A percentile compares a stretch with the other conserved stretches of the same genome.
Evolutionary conservation across 2,113 vertebrate species (phyloP).

Genomic region (Hemiscyllium ocellatum): DNA sequence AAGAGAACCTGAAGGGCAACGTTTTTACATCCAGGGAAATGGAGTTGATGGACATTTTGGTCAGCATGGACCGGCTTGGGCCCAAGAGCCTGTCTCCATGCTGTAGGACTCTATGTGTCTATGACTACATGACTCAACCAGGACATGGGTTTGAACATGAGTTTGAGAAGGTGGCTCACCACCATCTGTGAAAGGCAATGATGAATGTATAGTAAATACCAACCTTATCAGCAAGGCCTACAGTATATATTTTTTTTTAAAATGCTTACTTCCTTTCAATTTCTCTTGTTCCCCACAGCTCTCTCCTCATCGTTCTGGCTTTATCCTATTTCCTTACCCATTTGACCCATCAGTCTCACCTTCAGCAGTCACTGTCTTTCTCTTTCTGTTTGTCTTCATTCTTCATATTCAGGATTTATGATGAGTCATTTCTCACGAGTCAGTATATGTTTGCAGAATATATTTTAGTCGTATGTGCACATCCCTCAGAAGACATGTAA

Average conservation of each 20-base stretch:
- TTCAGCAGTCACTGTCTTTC: conserved; percentile 38
- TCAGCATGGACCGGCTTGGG: too few species aligned
- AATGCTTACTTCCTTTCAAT: not conserved
- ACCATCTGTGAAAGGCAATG: not conserved
- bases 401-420: not conserved
- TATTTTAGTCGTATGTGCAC: not conserved
- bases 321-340: conserved; percentile 61
- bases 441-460: not conserved
- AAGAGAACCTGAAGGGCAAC: too few species aligned
- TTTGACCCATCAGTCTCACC: conserved; percentile 45
- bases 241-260: not conserved
- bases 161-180: not conserved
- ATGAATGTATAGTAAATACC: not conserved
- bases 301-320: conserved; percentile 10
- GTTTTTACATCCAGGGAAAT: too few species aligned
- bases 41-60: too few species aligned
- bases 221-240: too few species aligned
- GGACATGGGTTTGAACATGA: not conserved
- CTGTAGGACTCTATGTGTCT: too few species aligned
- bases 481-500: not conserved
- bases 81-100: too few species aligned
- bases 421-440: not conserved
- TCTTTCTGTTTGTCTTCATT: not conserved
- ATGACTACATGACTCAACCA: too few species aligned
- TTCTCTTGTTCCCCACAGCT: not conserved